Evolutionary conservation across 2,797 vertebrate genomes (phyloP), one percentile per base, ranked within the genome.

Genomic region (Oreonectes daqikongensis): DNA sequence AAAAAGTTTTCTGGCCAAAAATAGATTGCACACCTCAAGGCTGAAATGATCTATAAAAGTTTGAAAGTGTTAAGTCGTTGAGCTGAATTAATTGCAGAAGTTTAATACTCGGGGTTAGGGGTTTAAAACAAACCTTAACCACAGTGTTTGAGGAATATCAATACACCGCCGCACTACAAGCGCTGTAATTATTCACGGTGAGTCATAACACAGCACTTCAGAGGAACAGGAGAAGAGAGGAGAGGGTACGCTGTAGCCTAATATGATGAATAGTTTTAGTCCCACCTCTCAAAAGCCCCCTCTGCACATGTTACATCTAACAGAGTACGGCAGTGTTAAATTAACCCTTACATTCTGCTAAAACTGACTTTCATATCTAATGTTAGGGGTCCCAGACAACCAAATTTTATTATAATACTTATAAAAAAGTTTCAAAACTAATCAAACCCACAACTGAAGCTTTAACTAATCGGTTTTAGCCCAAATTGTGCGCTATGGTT

Each of bases 91-190:
- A 57, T 28, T 57, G 53, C 22, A 28, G 12, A 57, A 26, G 53
- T 57, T 57, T 57, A 24, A 28, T 57, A 7, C 24, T 6, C 22
- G 5, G 12, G 53, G 53, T 55, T 55, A 57, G 24, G 24, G 24
- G 53, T 57, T 57, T 57, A 28, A 5, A 57, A 57, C 53, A 28
- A 57, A 57, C 53, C 24, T 57, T 55, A 55, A 24, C 52, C 52
- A 7, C 52, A 55, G 22, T 8, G 53, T 57, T 57, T 57, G 20
- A 53, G 14, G 53, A 57, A 28, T 57, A 57, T 57, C 24, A 57
- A 57, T 57, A 57, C 24, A 57, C 24, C 12, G 14, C 24, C 20
- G 14, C 53, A 5, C 11, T 22, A 3, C 53, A 57, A 28, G 24
- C 24, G 18, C 53, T 28, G 53, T 28, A 57, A 57, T 57, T 57